Conservation (phyloP, 2,797 vertebrate genomes). For the Pangasius macronema region DNA sequence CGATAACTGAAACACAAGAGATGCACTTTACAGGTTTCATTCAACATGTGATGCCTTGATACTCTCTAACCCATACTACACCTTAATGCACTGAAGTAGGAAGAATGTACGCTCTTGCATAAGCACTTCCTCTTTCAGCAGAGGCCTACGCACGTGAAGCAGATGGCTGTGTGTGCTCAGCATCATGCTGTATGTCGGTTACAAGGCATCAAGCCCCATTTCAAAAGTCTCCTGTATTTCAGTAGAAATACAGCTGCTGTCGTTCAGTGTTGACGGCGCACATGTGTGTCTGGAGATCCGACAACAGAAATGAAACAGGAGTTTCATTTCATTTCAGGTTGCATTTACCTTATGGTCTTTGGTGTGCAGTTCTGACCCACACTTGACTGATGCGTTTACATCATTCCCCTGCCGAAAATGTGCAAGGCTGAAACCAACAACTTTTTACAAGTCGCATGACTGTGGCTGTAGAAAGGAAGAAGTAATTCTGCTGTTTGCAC, state of each 20-base stretch:
- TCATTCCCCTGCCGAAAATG: too few species aligned
- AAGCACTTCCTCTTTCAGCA: constrained; percentile 31
- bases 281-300: not conserved
- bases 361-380: not conserved
- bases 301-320: not conserved
- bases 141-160: constrained; percentile 24
- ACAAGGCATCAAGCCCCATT: not conserved
- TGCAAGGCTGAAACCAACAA: not conserved
- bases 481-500: not conserved
- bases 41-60: not conserved
- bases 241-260: not conserved
- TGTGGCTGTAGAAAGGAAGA: constrained; percentile 12
- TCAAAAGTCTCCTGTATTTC: constrained; percentile 10
- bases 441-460: not conserved
- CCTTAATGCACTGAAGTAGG: not conserved
- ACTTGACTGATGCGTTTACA: not conserved
- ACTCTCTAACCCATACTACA: not conserved
- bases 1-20: not conserved
- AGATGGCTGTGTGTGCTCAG: constrained; percentile 20
- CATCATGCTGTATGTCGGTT: not conserved
- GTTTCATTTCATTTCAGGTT: too few species aligned
- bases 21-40: not conserved
- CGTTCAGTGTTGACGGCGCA: not conserved
- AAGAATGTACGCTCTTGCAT: not conserved
- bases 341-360: not conserved